Evolutionary conservation across 2,888 invertebrate species (phyloP), one percentile per base, ranked within the genome.

Genomic region (Linyphia triangularis): DNA sequence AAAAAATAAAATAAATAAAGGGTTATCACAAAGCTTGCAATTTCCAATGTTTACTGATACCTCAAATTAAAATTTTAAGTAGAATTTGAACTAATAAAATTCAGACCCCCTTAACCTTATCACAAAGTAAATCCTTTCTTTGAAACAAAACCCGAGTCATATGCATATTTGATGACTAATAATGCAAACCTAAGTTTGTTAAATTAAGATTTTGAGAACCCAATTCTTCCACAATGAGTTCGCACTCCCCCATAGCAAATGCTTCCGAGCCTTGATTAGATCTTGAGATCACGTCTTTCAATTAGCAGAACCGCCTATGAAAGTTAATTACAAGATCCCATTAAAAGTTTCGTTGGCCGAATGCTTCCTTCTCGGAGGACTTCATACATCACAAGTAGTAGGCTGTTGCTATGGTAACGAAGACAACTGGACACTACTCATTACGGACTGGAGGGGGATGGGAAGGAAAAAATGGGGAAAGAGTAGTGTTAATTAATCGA

Each of bases 251-350:
- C 33, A 40, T 13, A 70, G 40, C 70, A 70, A 70, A 43, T 70
- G 65, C 70, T 85, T 67, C 57, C 77, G 37, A 2, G 67, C 69
- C 75, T n/a, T 85, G 75, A 85, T 85, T 77, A 75, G 85, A 77
- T 77, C 67, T 67, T 59, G 77, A 26, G 84, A 26, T 63, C 85
- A 72, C 85, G 85, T 77, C 85, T 85, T 85, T 85, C 85, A 85
- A 85, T 85, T 85, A 85, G 85, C 85, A 63, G 67, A n/a, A 67
- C 77, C 69, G 69, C 85, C 69, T 75, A 69, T 85, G 85, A 85
- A 85, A 85, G 85, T 85, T 85, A 85, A 85, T 85, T 85, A 85
- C 77, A 57, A 77, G 77, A 77, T 67, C 67, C 85, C 77, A 85
- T 85, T 85, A 85, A 85, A 85, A 85, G 85, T 85, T 85, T 85